Evolutionary conservation across 2,888 invertebrate species (phyloP).

Genomic region (Eupithecia dodoneata): DNA sequence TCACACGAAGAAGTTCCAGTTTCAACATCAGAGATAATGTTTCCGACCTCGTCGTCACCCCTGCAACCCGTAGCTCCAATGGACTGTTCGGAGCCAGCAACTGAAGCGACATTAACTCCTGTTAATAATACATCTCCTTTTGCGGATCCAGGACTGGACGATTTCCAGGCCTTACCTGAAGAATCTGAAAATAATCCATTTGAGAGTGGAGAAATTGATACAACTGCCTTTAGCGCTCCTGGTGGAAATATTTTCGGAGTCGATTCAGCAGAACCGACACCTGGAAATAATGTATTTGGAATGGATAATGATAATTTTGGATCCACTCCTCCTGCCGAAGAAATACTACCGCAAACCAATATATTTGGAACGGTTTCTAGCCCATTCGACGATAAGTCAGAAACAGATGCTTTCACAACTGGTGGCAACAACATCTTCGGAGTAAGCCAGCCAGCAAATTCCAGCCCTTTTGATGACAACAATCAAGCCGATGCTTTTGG

Average conservation of each 20-base stretch:
- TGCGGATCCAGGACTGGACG: conserved; percentile 55
- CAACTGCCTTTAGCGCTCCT: conserved; percentile 45
- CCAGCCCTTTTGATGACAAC: conserved; percentile 34
- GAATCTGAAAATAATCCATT: conserved; percentile 72
- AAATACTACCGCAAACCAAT: conserved; percentile 43
- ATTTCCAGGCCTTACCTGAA: conserved; percentile 45
- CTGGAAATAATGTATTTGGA: conserved; percentile 48
- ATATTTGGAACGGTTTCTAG: conserved; percentile 48
- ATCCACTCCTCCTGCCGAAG: conserved; percentile 28
- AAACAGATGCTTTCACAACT: conserved; percentile 39
- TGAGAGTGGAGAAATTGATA: conserved; percentile 52
- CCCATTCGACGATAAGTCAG: conserved; percentile 42
- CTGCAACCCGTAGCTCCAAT: conserved; percentile 56
- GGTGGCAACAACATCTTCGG: conserved; percentile 44
- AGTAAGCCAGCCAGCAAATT: conserved; percentile 40
- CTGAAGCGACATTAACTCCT: conserved; percentile 47
- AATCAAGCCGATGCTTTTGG: conserved; percentile 34
- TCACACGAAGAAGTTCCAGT: conserved; percentile 23
- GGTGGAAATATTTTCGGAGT: conserved; percentile 57
- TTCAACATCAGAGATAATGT: conserved; percentile 29
- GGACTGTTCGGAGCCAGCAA: conserved; percentile 69
- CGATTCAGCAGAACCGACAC: conserved; percentile 52
- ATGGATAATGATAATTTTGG: conserved; percentile 44
- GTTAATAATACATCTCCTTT: conserved; percentile 66
- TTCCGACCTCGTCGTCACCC: conserved; percentile 24